Conservation (phyloP, 1,140 invertebrate genomes). For the Gryllus bimaculatus region DNA sequence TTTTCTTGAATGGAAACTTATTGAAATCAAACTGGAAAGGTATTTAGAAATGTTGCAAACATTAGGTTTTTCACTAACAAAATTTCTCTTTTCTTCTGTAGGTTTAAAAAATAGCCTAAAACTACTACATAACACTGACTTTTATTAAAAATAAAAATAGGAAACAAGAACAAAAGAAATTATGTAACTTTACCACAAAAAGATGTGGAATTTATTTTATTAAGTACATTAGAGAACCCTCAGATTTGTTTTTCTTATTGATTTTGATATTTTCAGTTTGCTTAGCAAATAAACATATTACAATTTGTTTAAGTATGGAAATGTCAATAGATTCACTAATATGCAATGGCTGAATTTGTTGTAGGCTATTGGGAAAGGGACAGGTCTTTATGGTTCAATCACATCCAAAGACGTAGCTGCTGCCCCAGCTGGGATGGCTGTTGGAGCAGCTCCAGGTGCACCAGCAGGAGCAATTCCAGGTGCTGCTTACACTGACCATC, state of each 20-base stretch:
- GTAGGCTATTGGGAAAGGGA: constrained; percentile 58
- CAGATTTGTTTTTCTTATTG: background rate
- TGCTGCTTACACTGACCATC: constrained; percentile 64
- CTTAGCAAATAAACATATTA: no score
- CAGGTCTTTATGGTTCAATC: constrained; percentile 82
- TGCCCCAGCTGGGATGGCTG: constrained; percentile 34
- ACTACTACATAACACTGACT: no score
- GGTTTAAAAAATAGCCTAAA: no score
- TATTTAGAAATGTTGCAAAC: no score
- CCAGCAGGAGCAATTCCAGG: constrained; percentile 29
- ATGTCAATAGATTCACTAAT: no score
- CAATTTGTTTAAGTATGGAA: no score
- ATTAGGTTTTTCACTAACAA: no score
- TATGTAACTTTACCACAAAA: background rate
- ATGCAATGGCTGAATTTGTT: constrained; percentile 25
- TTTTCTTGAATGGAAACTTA: no score
- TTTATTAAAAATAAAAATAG: no score
- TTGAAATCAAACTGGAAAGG: no score
- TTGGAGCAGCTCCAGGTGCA: constrained; percentile 30
- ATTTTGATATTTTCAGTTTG: no score
- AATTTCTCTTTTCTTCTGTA: no score
- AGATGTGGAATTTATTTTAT: background rate
- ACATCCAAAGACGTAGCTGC: constrained; percentile 72
- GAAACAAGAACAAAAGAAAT: background rate
- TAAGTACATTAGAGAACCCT: background rate